Percentiles rank a stretch among this genome's conserved stretches.
Conservation (phyloP, 2,797 vertebrate genomes). For the Naso thynnoides region DNA sequence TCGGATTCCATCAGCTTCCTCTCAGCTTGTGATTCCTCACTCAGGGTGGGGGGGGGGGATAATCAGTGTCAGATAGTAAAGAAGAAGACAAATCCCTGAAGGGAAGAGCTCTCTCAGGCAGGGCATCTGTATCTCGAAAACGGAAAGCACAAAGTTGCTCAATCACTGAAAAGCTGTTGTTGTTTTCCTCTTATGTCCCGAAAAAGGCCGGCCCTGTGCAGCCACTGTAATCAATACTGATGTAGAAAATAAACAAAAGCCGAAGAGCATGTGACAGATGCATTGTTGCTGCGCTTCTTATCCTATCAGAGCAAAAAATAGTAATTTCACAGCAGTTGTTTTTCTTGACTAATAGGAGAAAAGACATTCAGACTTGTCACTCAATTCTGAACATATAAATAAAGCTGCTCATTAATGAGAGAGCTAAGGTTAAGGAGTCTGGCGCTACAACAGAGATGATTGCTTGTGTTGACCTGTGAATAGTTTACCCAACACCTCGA, state of each 20-base stretch:
- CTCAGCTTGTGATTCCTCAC: conserved; percentile 70
- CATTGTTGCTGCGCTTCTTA: not conserved
- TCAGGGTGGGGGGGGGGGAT: conserved; percentile 29
- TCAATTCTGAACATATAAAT: conserved; percentile 1
- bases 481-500: conserved; percentile 9
- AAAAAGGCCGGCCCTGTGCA: not conserved
- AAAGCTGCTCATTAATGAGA: conserved; percentile 6
- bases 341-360: not conserved
- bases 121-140: conserved; percentile 76
- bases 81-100: conserved; percentile 57
- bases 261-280: not conserved
- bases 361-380: not conserved
- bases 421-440: conserved; percentile 12
- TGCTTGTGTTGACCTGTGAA: conserved; percentile 47
- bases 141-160: conserved; percentile 65
- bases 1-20: conserved; percentile 84
- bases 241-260: not conserved
- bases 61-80: conserved; percentile 74
- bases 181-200: not conserved
- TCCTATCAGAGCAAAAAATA: not conserved
- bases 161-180: conserved; percentile 52
- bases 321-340: not conserved
- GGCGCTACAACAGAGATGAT: not conserved
- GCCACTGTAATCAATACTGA: not conserved
- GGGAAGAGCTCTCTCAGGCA: conserved; percentile 63